Evolutionary conservation across 2,888 invertebrate species (phyloP).

Genomic region (Rhagonycha lutea): DNA sequence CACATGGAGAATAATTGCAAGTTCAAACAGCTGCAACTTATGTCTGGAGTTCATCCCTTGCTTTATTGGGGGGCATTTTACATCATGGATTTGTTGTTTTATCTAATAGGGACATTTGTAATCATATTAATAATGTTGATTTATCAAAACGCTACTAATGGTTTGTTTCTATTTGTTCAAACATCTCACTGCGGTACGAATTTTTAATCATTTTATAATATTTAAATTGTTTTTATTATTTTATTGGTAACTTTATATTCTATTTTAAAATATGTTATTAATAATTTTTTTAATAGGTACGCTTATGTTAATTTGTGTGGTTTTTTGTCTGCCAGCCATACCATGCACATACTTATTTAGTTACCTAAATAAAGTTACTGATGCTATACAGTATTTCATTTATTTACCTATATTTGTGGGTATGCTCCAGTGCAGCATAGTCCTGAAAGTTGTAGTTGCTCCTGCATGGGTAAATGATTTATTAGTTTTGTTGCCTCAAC

Average conservation of each 20-base stretch:
- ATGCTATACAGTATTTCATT: background rate
- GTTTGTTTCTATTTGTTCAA: background rate
- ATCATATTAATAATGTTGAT: background rate
- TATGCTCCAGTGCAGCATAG: too few species aligned
- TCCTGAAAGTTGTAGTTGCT: background rate
- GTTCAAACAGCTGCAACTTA: constrained; percentile 69
- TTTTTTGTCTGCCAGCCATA: background rate
- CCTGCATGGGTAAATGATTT: background rate
- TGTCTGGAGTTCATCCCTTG: constrained; percentile 65
- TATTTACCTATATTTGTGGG: background rate
- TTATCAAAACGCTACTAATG: background rate
- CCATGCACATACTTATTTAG: background rate
- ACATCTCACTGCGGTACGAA: background rate
- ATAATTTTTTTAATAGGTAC: background rate
- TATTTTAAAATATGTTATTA: too few species aligned
- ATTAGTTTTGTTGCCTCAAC: background rate
- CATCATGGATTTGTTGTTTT: constrained; percentile 58
- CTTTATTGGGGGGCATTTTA: constrained; percentile 67
- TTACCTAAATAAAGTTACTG: background rate
- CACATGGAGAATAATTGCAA: constrained; percentile 64
- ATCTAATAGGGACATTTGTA: constrained; percentile 40
- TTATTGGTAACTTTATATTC: too few species aligned
- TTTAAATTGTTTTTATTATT: too few species aligned
- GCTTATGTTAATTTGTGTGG: background rate
- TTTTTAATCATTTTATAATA: background rate